phyloP scores from a whole-genome alignment of 2,113 vertebrate genomes.

The Trichechus manatus region DNA sequence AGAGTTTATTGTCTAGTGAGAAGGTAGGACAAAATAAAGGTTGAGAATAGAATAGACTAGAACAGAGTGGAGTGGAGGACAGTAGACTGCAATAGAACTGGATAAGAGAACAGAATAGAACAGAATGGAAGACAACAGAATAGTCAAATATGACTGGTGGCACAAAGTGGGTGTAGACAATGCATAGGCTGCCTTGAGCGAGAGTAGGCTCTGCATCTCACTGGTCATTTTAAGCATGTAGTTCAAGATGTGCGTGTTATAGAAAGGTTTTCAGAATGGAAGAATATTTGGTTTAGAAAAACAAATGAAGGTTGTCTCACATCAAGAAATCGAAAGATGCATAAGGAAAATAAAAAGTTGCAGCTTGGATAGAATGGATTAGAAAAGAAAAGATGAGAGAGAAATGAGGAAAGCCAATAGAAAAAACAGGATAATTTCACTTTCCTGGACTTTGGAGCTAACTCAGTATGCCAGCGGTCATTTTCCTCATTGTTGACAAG shows the following conservation, averaged over 20 bases:
- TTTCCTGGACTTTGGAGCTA: neutral
- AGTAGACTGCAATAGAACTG: neutral
- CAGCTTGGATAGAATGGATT: neutral
- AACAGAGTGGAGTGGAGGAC: neutral
- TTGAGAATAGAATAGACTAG: neutral
- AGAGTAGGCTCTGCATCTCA: neutral
- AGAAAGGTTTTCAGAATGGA: neutral
- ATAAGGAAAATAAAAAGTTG: neutral
- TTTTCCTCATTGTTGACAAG: neutral
- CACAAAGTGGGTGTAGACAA: too few relatives aligned
- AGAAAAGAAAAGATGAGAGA: neutral
- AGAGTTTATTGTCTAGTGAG: neutral
- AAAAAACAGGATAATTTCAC: neutral
- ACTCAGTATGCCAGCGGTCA: neutral
- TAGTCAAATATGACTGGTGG: neutral
- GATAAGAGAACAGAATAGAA: neutral
- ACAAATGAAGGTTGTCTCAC: neutral
- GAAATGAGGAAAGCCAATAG: neutral
- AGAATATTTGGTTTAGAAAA: neutral
- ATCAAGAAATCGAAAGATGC: neutral
- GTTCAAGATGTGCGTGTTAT: too few relatives aligned
- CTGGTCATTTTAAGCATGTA: neutral
- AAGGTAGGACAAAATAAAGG: neutral
- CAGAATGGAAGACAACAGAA: neutral
- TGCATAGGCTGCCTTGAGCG: too few relatives aligned